A percentile compares a stretch with the other conserved stretches of the same genome.
Evolutionary conservation across 2,113 vertebrate species (phyloP).

Genomic region (Sphaerodactylus townsendi): DNA sequence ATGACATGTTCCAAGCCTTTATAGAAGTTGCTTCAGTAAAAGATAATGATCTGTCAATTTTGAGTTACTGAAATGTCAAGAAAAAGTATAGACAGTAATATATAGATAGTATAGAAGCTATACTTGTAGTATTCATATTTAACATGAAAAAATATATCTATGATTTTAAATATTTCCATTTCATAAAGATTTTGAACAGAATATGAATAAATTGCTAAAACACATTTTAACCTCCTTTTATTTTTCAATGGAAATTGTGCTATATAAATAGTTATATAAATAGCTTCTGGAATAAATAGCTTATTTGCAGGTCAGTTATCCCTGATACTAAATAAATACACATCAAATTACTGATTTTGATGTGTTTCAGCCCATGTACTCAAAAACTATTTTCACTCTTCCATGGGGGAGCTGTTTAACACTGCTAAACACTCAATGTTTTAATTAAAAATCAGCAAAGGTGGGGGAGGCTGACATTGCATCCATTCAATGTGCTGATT

Average conservation of each 20-base stretch:
- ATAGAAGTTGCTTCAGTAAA: not conserved
- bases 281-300: no score
- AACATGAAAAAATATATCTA: not conserved
- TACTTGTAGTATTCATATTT: not conserved
- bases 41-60: not conserved
- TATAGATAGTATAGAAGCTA: no score
- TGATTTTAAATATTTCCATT: no score
- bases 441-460: conserved; percentile 27
- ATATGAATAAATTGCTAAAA: not conserved
- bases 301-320: not conserved
- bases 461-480: conserved; percentile 55
- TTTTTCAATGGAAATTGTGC: not conserved
- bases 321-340: conserved; percentile 13
- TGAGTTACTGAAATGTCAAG: not conserved
- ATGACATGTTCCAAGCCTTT: not conserved
- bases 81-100: not conserved
- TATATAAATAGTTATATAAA: not conserved
- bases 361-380: not conserved
- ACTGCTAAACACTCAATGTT: not conserved
- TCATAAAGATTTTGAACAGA: not conserved
- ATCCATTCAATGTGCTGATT: conserved; percentile 67
- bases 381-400: conserved; percentile 2
- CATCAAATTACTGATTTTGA: not conserved
- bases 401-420: not conserved
- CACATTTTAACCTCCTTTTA: not conserved